Evolutionary conservation across 2,888 invertebrate species (phyloP).

Genomic region (Pterostichus madidus): DNA sequence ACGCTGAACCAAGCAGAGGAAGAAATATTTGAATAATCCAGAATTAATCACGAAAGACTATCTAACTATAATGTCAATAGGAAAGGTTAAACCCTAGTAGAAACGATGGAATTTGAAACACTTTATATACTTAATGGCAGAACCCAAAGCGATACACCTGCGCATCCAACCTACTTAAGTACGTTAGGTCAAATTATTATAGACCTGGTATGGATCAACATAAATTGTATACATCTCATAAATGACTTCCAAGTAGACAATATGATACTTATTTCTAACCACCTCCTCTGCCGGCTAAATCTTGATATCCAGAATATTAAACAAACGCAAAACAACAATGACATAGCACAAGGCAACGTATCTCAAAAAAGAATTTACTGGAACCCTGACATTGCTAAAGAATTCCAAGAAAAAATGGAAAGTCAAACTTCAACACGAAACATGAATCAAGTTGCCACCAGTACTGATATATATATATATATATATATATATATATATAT

Average conservation of each 20-base stretch:
- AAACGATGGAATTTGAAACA: constrained; percentile 59
- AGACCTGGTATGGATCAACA: constrained; percentile 60
- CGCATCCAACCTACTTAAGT: constrained; percentile 47
- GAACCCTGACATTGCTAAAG: neutral
- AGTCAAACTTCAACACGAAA: too few relatives aligned
- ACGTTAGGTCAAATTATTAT: constrained; percentile 44
- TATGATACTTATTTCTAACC: constrained; percentile 54
- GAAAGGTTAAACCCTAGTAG: constrained; percentile 29
- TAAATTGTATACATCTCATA: neutral
- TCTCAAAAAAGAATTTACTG: too few relatives aligned
- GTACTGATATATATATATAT: too few relatives aligned
- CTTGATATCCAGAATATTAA: too few relatives aligned
- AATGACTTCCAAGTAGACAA: constrained; percentile 53
- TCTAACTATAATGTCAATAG: neutral
- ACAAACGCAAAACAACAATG: too few relatives aligned
- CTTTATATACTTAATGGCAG: constrained; percentile 60
- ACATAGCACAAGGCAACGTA: neutral
- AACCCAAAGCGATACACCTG: constrained; percentile 50
- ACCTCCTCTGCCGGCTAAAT: constrained; percentile 1
- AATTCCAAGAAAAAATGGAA: constrained; percentile 19
- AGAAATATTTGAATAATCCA: neutral
- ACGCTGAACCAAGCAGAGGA: neutral
- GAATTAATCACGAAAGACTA: neutral
- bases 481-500: too few relatives aligned
- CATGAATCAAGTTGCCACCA: neutral